These are phyloP conservation scores for Chrysotoxum bicinctum DNA, from an alignment of 2,888 invertebrate species.

Conservation along the genomic window DNA sequence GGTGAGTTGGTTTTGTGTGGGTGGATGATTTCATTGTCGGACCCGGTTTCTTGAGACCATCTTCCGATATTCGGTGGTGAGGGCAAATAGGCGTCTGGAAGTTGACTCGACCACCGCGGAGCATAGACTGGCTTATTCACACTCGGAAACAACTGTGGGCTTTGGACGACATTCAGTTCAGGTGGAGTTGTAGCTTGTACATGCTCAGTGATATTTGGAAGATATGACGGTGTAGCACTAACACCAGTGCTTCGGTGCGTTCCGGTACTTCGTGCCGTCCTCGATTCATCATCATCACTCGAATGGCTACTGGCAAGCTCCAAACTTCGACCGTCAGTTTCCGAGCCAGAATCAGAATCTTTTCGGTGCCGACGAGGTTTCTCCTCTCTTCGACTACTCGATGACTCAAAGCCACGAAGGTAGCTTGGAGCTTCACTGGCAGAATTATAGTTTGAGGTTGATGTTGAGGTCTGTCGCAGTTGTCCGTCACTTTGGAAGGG, in stretches of 20 bases:
- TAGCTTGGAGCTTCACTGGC: constrained; percentile 90
- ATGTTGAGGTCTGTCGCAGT: constrained; percentile 91
- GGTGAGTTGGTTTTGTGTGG: constrained; percentile 85
- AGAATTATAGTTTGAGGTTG: constrained; percentile 93
- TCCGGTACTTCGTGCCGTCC: constrained; percentile 80
- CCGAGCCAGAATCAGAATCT: constrained; percentile 91
- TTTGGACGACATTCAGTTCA: constrained; percentile 85
- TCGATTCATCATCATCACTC: constrained; percentile 92
- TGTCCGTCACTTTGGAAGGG: constrained; percentile 87
- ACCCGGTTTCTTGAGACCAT: constrained; percentile 91
- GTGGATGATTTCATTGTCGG: constrained; percentile 87
- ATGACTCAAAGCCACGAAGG: constrained; percentile 83
- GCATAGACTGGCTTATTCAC: constrained; percentile 85
- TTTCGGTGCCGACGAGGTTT: constrained; percentile 82
- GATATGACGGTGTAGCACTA: constrained; percentile 82
- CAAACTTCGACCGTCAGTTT: constrained; percentile 89
- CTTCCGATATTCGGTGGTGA: constrained; percentile 84
- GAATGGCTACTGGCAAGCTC: constrained; percentile 98
- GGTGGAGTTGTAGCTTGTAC: constrained; percentile 85
- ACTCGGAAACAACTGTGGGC: constrained; percentile 87
- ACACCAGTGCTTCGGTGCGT: constrained; percentile 82
- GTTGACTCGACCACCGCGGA: constrained; percentile 87
- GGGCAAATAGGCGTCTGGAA: constrained; percentile 85
- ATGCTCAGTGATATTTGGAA: constrained; percentile 85
- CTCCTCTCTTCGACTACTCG: constrained; percentile 76